phyloP scores from a whole-genome alignment of 2,113 vertebrate species.

The Erythrocercus mccallii region DNA sequence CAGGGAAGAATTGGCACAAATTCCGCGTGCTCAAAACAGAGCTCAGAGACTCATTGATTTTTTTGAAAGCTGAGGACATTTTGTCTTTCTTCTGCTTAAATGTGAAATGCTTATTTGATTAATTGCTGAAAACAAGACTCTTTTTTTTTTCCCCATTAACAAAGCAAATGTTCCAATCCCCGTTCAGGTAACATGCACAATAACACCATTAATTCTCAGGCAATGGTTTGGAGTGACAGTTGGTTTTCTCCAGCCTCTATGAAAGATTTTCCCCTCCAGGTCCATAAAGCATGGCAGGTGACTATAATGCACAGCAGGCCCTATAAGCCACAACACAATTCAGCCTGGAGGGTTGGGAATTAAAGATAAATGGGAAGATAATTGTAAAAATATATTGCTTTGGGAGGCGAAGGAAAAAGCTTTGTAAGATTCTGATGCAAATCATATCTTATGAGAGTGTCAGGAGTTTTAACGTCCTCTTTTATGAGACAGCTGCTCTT shows the following conservation, averaged over 20 bases:
- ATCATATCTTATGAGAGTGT: not conserved
- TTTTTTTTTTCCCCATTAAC: not conserved
- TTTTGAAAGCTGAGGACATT: not conserved
- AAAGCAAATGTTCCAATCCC: not conserved
- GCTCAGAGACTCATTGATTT: not conserved
- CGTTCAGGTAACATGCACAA: not conserved
- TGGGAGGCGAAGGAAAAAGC: slow-evolving; percentile 29
- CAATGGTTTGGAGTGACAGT: slow-evolving; percentile 26
- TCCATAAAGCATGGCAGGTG: slow-evolving; percentile 5
- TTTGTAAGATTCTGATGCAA: slow-evolving; percentile 48
- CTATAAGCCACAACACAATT: not conserved
- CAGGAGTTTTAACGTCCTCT: slow-evolving; percentile 2
- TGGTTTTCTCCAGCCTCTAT: not conserved
- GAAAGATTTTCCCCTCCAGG: slow-evolving; percentile 7
- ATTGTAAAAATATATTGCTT: slow-evolving; percentile 34
- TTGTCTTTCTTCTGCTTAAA: not conserved
- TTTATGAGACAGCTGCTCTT: slow-evolving; percentile 65
- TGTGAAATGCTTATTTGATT: not conserved
- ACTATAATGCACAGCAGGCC: not conserved
- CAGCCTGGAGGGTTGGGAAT: not conserved
- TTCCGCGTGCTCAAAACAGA: not conserved
- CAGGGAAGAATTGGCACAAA: not conserved
- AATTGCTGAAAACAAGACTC: not conserved
- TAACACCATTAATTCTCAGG: not conserved
- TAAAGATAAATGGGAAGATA: slow-evolving; percentile 32